Percentiles rank a stretch among this genome's conserved stretches.
phyloP scores from a whole-genome alignment of 2,888 invertebrate genomes.

The Xanthostigma xanthostigma region DNA sequence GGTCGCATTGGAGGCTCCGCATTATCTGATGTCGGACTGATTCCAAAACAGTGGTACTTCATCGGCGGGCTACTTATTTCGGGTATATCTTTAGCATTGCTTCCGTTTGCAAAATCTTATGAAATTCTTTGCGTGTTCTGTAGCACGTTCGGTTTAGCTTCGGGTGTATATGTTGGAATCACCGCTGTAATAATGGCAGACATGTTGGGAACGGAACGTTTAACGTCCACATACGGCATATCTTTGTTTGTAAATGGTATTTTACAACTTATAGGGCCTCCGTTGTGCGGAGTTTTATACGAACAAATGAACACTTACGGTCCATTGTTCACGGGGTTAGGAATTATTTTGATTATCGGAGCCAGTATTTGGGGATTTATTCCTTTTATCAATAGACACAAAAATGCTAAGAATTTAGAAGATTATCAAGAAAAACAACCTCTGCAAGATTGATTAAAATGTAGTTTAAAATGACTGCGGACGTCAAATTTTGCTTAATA shows the following conservation, averaged over 20 bases:
- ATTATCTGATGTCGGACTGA: conserved; percentile 56
- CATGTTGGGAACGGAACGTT: conserved; percentile 67
- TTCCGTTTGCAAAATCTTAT: conserved; percentile 55
- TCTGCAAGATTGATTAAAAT: too few species aligned
- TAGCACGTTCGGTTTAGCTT: conserved; percentile 64
- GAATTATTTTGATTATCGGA: conserved; percentile 55
- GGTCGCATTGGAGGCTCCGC: conserved; percentile 78
- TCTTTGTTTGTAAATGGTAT: conserved; percentile 74
- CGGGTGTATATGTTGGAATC: conserved; percentile 73
- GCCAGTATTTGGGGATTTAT: conserved; percentile 61
- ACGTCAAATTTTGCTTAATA: too few species aligned
- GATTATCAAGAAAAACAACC: background rate
- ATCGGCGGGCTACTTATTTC: conserved; percentile 64
- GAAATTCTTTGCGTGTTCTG: conserved; percentile 50
- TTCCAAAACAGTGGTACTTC: conserved; percentile 72
- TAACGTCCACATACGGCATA: conserved; percentile 76
- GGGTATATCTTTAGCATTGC: conserved; percentile 53
- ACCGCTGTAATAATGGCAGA: conserved; percentile 82
- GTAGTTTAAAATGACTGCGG: too few species aligned
- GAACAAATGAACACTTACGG: conserved; percentile 48
- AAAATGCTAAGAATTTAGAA: conserved; percentile 8
- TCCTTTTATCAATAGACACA: conserved; percentile 46
- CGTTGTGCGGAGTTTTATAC: conserved; percentile 62
- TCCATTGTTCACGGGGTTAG: conserved; percentile 57
- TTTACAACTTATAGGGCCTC: conserved; percentile 66